Percentiles rank a stretch among this genome's conserved stretches.
Evolutionary conservation across 92 coral and sea anemone genomes (phyloP).

Genomic region (Phenganax stokvisi): DNA sequence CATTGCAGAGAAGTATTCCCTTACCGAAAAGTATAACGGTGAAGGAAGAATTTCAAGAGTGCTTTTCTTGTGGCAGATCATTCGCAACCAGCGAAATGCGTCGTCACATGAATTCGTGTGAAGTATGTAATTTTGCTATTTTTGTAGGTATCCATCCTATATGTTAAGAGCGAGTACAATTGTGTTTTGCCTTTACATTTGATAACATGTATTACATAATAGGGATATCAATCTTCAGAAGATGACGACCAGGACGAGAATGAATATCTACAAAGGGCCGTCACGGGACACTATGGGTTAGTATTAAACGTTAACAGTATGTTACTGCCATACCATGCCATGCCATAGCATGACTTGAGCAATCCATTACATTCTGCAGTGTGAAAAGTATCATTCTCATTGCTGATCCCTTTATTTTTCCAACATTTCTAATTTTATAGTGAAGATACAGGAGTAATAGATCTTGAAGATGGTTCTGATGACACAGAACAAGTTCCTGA

Average conservation of each 20-base stretch:
- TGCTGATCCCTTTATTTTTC: no score
- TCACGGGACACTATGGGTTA: not conserved
- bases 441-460: no score
- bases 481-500: no score
- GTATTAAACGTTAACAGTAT: not conserved
- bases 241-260: not conserved
- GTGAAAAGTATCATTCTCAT: no score
- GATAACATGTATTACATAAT: not conserved
- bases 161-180: no score
- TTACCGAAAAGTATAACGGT: conserved; percentile 1
- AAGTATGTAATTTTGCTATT: not conserved
- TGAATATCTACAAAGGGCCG: not conserved
- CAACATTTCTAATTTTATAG: no score
- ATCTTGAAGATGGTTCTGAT: no score
- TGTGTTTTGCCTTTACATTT: no score
- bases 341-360: no score
- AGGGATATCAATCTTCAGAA: conserved; percentile 1
- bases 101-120: conserved; percentile 29
- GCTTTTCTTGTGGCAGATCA: conserved; percentile 41
- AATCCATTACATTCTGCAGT: no score
- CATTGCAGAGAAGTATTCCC: conserved; percentile 46
- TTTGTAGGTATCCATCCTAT: not conserved
- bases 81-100: conserved; percentile 42
- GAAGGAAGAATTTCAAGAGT: conserved; percentile 40
- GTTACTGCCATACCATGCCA: no score